phyloP scores from a whole-genome alignment of 2,113 vertebrate species.

The Ovis canadensis region DNA sequence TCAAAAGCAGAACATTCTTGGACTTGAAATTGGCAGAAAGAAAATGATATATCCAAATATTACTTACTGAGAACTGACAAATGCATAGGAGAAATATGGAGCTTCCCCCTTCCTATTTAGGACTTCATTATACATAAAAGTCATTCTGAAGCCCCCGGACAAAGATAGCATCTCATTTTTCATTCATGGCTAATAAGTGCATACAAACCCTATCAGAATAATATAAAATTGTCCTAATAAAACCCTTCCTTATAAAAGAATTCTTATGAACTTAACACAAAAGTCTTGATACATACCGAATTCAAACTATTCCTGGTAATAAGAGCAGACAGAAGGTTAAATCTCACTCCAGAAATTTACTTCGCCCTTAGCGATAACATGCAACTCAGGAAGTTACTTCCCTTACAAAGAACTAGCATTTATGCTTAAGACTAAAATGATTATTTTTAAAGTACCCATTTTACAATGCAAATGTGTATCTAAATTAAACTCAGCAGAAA shows the following conservation, averaged over 20 bases:
- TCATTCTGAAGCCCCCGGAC: neutral
- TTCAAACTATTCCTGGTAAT: constrained; percentile 49
- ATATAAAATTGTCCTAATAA: neutral
- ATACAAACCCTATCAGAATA: neutral
- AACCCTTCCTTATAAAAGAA: constrained; percentile 29
- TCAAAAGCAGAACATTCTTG: neutral
- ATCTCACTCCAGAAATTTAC: constrained; percentile 63
- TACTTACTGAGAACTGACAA: neutral
- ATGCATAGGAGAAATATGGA: neutral
- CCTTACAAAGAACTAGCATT: constrained; percentile 67
- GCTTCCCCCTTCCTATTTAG: neutral
- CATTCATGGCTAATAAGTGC: neutral
- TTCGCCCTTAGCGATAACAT: constrained; percentile 55
- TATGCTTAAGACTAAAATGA: constrained; percentile 72
- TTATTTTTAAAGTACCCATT: constrained; percentile 75
- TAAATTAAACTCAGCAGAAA: constrained; percentile 72
- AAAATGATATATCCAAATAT: neutral
- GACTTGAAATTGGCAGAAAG: neutral
- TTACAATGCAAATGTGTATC: constrained; percentile 76
- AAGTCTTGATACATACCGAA: constrained; percentile 48
- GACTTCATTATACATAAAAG: neutral
- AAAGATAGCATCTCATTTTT: neutral
- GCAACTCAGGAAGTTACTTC: constrained; percentile 68
- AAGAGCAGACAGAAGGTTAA: constrained; percentile 67
- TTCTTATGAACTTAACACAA: constrained; percentile 18